Conservation (phyloP, 1,140 invertebrate species). For the Achatina immaculata region DNA sequence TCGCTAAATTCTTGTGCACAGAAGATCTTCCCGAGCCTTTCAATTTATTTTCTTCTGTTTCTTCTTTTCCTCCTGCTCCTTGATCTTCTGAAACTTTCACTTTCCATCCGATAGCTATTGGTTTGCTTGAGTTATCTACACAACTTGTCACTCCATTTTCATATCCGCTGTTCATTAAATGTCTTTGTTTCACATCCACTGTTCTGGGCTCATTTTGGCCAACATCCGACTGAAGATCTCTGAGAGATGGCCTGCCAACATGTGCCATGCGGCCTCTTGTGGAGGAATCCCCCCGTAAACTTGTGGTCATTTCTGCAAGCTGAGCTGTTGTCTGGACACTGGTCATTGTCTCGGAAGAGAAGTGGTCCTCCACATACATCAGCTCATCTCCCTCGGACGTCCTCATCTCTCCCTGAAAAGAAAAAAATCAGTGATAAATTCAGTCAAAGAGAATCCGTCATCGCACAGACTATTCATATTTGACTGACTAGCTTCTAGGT, state of each 20-base stretch:
- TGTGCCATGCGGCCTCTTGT: constrained; percentile 5
- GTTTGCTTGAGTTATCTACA: not conserved
- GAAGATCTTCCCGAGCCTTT: not conserved
- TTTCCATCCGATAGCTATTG: not conserved
- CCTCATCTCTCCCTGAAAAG: not conserved
- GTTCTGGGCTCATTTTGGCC: not conserved
- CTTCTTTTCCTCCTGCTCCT: not conserved
- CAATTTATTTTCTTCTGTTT: not conserved
- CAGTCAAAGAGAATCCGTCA: too few relatives aligned
- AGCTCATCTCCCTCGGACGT: constrained; percentile 22
- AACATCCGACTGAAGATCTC: not conserved
- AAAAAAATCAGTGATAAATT: not conserved
- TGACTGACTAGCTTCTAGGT: too few relatives aligned
- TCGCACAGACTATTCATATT: too few relatives aligned
- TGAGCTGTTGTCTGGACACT: not conserved
- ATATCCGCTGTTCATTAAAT: not conserved
- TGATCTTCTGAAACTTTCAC: not conserved
- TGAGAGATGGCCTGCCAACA: not conserved
- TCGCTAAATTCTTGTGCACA: not conserved
- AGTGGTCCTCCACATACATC: constrained; percentile 25
- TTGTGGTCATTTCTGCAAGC: constrained; percentile 24
- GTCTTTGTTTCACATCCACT: not conserved
- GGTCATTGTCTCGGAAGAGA: not conserved
- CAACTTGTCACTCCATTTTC: not conserved
- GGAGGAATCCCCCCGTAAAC: constrained; percentile 14